A percentile compares a stretch with the other conserved stretches of the same genome.
phyloP scores from a whole-genome alignment of 2,113 vertebrate species.

The Thalassarche chlororhynchos region DNA sequence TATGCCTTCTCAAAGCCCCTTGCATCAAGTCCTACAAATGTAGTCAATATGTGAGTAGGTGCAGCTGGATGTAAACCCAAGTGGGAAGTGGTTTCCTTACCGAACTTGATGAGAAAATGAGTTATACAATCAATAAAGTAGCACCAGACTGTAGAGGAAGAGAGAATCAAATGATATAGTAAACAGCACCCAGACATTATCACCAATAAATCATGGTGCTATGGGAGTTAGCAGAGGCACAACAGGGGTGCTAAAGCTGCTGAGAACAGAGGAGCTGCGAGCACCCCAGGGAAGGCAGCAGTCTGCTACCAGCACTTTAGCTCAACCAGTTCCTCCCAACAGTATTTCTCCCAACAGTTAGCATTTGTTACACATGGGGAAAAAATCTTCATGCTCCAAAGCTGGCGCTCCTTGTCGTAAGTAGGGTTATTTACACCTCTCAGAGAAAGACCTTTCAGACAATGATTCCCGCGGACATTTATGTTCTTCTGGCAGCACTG shows the following conservation, averaged over 20 bases:
- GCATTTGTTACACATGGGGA: background rate
- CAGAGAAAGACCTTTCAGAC: background rate
- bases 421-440: background rate
- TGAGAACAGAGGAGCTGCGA: background rate
- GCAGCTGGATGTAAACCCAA: background rate
- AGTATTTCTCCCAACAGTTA: background rate
- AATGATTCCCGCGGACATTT: background rate
- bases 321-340: background rate
- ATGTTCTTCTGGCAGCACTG: background rate
- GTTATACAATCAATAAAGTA: conserved; percentile 13
- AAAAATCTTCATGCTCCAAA: background rate
- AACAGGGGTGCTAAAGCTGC: background rate
- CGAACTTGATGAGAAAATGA: conserved; percentile 17
- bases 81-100: background rate
- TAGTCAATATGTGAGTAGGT: background rate
- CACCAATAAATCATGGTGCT: background rate
- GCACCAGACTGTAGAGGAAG: background rate
- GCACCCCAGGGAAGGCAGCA: background rate
- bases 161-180: background rate
- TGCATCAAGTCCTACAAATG: background rate
- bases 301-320: background rate
- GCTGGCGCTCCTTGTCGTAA: background rate
- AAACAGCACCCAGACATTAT: background rate
- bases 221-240: background rate
- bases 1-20: background rate